phyloP scores from a whole-genome alignment of 2,888 invertebrate genomes.

The Cataglyphis altisquamis region DNA sequence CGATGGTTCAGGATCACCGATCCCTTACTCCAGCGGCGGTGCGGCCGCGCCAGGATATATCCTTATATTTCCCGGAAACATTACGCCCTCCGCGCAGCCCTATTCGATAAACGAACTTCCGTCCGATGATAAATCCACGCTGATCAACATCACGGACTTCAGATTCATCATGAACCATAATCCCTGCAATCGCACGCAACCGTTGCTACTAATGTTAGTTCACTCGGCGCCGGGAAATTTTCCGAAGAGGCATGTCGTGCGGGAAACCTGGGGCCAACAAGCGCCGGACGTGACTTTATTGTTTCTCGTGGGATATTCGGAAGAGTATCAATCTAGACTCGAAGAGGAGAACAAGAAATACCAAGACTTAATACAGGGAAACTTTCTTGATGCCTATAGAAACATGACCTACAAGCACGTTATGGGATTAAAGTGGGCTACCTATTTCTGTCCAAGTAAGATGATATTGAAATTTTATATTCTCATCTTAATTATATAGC shows the following conservation, averaged over 20 bases:
- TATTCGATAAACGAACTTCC: slow-evolving; percentile 80
- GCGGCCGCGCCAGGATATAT: slow-evolving; percentile 74
- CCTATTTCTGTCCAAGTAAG: slow-evolving; percentile 86
- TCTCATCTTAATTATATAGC: background rate
- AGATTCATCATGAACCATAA: slow-evolving; percentile 88
- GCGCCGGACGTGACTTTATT: slow-evolving; percentile 81
- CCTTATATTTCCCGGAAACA: slow-evolving; percentile 76
- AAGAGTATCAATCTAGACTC: slow-evolving; percentile 81
- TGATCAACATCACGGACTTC: slow-evolving; percentile 88
- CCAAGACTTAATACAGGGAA: slow-evolving; percentile 87
- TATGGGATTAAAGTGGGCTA: slow-evolving; percentile 87
- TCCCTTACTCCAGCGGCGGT: slow-evolving; percentile 66
- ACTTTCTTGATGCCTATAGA: slow-evolving; percentile 87
- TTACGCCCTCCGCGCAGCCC: slow-evolving; percentile 71
- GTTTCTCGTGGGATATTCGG: slow-evolving; percentile 86
- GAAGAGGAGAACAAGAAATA: slow-evolving; percentile 83
- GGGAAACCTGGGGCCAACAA: slow-evolving; percentile 86
- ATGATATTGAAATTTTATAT: background rate
- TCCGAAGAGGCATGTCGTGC: slow-evolving; percentile 85
- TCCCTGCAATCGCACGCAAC: slow-evolving; percentile 87
- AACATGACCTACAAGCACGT: slow-evolving; percentile 88
- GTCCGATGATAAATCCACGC: slow-evolving; percentile 81
- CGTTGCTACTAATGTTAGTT: slow-evolving; percentile 86
- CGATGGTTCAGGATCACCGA: slow-evolving; percentile 71
- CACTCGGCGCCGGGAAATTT: slow-evolving; percentile 87